Conservation (phyloP, 2,113 vertebrate genomes). For the Myxocyprinus asiaticus region DNA sequence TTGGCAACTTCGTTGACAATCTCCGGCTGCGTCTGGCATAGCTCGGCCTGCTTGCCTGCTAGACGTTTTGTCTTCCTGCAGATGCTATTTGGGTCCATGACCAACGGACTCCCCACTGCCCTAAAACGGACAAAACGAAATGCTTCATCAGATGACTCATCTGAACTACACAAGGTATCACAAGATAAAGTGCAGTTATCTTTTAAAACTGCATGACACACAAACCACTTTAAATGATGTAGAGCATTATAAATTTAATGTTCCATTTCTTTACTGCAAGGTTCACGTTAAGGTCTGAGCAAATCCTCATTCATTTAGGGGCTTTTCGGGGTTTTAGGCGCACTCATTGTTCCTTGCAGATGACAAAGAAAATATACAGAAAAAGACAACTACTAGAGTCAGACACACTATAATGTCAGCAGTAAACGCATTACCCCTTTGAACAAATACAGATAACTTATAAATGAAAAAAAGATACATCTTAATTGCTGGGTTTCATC, state of each 20-base stretch:
- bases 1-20: conserved; percentile 92
- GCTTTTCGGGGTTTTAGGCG: neutral
- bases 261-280: conserved; percentile 10
- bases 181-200: conserved; percentile 26
- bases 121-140: conserved; percentile 66
- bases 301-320: neutral
- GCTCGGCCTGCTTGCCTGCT: conserved; percentile 89
- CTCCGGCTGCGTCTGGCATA: conserved; percentile 95
- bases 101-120: conserved; percentile 96
- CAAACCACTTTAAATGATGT: conserved; percentile 17
- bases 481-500: conserved; percentile 54
- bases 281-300: conserved; percentile 40
- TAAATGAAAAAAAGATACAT: conserved; percentile 22
- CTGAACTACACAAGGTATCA: conserved; percentile 9
- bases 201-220: conserved; percentile 13
- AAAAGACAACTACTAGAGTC: conserved; percentile 10
- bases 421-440: conserved; percentile 22
- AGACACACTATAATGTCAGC: conserved; percentile 26
- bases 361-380: conserved; percentile 45
- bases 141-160: conserved; percentile 17
- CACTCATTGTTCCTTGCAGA: conserved; percentile 21
- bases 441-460: conserved; percentile 40
- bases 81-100: conserved; percentile 98
- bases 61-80: conserved; percentile 94
- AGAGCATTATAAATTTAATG: conserved; percentile 32